These are phyloP conservation scores for Propithecus deckenii DNA, from an alignment of 2,797 vertebrate species.

Conservation along the genomic window DNA sequence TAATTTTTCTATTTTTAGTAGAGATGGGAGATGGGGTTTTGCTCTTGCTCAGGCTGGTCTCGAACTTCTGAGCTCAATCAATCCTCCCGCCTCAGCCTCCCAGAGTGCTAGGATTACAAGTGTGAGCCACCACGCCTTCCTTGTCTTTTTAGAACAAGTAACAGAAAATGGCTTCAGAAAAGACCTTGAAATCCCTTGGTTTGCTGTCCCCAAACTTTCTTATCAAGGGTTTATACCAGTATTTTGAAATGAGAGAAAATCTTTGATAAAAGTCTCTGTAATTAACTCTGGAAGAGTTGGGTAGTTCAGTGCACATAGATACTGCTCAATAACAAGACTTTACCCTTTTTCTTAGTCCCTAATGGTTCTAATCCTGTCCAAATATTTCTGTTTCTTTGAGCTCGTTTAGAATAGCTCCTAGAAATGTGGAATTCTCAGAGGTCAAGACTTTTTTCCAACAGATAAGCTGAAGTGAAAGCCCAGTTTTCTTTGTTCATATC, in stretches of 20 bases:
- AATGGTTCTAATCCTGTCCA: neutral
- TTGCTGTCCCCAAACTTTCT: neutral
- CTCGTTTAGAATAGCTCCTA: neutral
- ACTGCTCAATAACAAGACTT: neutral
- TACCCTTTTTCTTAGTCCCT: neutral
- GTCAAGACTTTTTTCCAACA: neutral
- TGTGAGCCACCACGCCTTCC: neutral
- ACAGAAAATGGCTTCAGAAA: neutral
- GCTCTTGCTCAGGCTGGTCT: too few species aligned
- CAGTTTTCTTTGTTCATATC: neutral
- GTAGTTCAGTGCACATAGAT: neutral
- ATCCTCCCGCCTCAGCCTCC: too few species aligned
- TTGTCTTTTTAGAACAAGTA: neutral
- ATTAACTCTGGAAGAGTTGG: neutral
- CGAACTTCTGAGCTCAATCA: too few species aligned
- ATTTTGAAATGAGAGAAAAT: neutral
- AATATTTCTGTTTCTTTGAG: neutral
- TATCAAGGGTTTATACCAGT: neutral
- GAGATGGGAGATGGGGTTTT: too few species aligned
- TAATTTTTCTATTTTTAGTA: too few species aligned
- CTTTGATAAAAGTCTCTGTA: neutral
- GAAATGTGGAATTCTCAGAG: neutral
- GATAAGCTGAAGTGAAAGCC: neutral
- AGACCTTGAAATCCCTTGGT: neutral
- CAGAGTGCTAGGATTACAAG: too few species aligned